Conservation (phyloP, 2,797 vertebrate genomes). For the Squalus acanthias region DNA sequence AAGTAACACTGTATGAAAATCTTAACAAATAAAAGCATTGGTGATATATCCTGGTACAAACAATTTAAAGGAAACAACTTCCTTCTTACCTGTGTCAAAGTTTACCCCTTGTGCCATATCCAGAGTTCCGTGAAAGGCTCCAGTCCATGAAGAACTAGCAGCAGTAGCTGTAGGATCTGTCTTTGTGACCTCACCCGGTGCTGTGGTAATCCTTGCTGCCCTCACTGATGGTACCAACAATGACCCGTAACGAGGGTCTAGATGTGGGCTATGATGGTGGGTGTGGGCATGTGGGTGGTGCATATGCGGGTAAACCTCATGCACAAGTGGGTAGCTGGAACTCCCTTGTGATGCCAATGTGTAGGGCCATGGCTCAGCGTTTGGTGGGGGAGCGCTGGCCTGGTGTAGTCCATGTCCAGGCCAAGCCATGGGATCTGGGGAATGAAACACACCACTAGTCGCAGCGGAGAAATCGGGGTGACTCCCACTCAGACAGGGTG, state of each 20-base stretch:
- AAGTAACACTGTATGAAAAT: not conserved
- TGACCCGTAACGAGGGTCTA: slow-evolving; percentile 81
- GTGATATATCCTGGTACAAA: not conserved
- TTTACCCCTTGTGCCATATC: slow-evolving; percentile 70
- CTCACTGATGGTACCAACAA: slow-evolving; percentile 78
- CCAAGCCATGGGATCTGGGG: slow-evolving; percentile 76
- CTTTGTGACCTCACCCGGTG: slow-evolving; percentile 71
- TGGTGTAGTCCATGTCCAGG: slow-evolving; percentile 76
- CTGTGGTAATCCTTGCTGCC: slow-evolving; percentile 64
- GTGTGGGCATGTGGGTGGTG: slow-evolving; percentile 64
- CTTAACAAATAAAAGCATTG: not conserved
- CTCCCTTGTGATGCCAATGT: slow-evolving; percentile 77
- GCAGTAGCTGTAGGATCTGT: slow-evolving; percentile 67
- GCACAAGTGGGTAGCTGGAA: slow-evolving; percentile 77
- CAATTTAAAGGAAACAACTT: not conserved
- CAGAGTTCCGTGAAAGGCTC: slow-evolving; percentile 80
- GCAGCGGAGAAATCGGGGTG: slow-evolving; percentile 78
- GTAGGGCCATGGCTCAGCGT: slow-evolving; percentile 82
- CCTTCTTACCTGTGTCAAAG: slow-evolving; percentile 78
- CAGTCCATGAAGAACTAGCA: slow-evolving; percentile 75
- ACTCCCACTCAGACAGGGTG: slow-evolving; percentile 69
- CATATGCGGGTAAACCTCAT: slow-evolving; percentile 76
- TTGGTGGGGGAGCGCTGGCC: slow-evolving; percentile 66
- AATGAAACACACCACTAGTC: slow-evolving; percentile 69
- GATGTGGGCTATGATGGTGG: slow-evolving; percentile 62